Conservation (phyloP, 2,113 vertebrate genomes). For the Tyrannus savana region DNA sequence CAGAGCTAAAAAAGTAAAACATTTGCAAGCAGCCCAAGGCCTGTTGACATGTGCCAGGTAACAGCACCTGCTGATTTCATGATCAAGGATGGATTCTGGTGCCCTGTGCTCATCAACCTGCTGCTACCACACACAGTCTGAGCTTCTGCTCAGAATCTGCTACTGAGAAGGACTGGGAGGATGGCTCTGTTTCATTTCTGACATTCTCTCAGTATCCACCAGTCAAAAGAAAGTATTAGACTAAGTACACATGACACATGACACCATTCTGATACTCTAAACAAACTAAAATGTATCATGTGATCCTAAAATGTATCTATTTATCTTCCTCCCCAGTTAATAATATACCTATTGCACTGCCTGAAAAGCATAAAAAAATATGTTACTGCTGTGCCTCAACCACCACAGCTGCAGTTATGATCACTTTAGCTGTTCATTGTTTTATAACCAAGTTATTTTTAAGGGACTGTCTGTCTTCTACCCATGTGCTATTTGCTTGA, state of each 20-base stretch:
- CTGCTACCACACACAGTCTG: fast-evolving
- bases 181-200: not conserved
- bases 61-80: not conserved
- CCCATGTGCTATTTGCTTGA: not conserved
- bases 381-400: not conserved
- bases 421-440: not conserved
- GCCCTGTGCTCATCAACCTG: not conserved
- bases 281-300: not conserved
- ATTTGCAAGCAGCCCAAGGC: not conserved
- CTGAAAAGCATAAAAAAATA: not conserved
- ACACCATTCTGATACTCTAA: not conserved
- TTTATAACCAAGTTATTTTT: not conserved
- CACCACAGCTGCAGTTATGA: not conserved
- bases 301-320: not conserved
- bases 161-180: not conserved
- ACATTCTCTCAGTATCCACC: not conserved
- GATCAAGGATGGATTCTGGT: not conserved
- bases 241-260: not conserved
- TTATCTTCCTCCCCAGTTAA: not conserved
- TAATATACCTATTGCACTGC: not conserved
- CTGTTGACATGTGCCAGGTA: not conserved
- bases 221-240: not conserved
- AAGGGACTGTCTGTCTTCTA: not conserved
- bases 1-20: not conserved
- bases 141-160: not conserved